These are phyloP conservation scores for Venturia canescens DNA, from an alignment of 1,140 invertebrate species.

Conservation along the genomic window DNA sequence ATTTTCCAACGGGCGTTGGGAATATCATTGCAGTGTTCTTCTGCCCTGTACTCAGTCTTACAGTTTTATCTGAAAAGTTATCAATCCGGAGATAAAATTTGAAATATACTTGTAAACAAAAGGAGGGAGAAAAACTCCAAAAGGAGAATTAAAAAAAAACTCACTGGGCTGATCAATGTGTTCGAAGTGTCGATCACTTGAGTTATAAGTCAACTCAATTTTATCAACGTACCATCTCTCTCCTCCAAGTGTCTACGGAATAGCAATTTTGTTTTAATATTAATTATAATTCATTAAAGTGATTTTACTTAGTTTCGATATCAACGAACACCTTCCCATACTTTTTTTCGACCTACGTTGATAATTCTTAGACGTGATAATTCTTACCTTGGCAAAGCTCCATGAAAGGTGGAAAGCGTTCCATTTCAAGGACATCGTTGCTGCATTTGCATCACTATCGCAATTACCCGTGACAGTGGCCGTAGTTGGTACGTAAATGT, in stretches of 20 bases:
- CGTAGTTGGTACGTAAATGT: slow-evolving; percentile 82
- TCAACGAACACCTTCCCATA: background rate
- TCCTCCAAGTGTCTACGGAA: slow-evolving; percentile 85
- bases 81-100: background rate
- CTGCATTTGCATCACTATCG: slow-evolving; percentile 82
- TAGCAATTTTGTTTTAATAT: slow-evolving; percentile 33
- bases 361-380: background rate
- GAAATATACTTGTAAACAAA: background rate
- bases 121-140: background rate
- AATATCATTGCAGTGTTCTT: slow-evolving; percentile 82
- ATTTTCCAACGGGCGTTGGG: slow-evolving; percentile 90
- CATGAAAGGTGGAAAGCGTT: slow-evolving; percentile 83
- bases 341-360: background rate
- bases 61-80: slow-evolving; percentile 71
- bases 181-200: slow-evolving; percentile 77
- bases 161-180: slow-evolving; percentile 77
- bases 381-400: slow-evolving; percentile 83
- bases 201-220: slow-evolving; percentile 81
- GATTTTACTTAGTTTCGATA: background rate
- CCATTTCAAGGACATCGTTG: slow-evolving; percentile 83
- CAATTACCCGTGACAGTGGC: slow-evolving; percentile 82
- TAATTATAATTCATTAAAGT: background rate
- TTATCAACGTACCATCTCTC: slow-evolving; percentile 90
- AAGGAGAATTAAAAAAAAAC: slow-evolving; percentile 49
- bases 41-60: slow-evolving; percentile 79